Evolutionary conservation across 2,888 invertebrate genomes (phyloP).

Genomic region (Melanostoma mellinum): DNA sequence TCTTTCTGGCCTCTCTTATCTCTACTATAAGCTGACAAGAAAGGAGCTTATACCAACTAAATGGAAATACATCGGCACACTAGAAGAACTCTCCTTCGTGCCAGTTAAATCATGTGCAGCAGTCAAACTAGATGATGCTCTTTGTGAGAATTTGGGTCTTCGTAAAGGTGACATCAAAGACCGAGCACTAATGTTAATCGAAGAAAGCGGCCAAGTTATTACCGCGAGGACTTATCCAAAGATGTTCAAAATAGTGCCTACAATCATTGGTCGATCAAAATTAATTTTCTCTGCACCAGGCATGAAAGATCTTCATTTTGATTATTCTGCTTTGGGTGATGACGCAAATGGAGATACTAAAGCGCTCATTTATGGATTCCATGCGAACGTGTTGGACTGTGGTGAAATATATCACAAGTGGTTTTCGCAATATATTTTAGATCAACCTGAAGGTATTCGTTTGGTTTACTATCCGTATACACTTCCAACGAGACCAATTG

Average conservation of each 20-base stretch:
- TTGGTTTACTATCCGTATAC: slow-evolving; percentile 85
- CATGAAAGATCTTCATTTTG: slow-evolving; percentile 82
- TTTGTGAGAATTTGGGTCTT: slow-evolving; percentile 78
- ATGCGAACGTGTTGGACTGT: slow-evolving; percentile 87
- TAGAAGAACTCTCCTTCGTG: slow-evolving; percentile 77
- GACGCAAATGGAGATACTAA: slow-evolving; percentile 76
- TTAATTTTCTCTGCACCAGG: slow-evolving; percentile 84
- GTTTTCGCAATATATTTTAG: slow-evolving; percentile 84
- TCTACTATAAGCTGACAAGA: slow-evolving; percentile 75
- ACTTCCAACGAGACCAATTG: slow-evolving; percentile 76
- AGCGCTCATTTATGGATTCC: slow-evolving; percentile 84
- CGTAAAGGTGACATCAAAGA: slow-evolving; percentile 76
- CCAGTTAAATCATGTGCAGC: slow-evolving; percentile 79
- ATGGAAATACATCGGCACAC: slow-evolving; percentile 78
- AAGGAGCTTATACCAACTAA: slow-evolving; percentile 78
- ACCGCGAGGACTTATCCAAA: slow-evolving; percentile 79
- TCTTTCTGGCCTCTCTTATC: slow-evolving; percentile 75
- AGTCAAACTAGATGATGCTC: slow-evolving; percentile 72
- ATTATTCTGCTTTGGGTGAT: slow-evolving; percentile 80
- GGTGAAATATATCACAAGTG: slow-evolving; percentile 88
- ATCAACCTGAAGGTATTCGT: slow-evolving; percentile 83
- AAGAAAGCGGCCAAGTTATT: slow-evolving; percentile 77
- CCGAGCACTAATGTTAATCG: slow-evolving; percentile 79
- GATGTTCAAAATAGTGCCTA: slow-evolving; percentile 76
- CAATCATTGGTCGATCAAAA: slow-evolving; percentile 79